Evolutionary conservation across 2,113 vertebrate genomes (phyloP).

Genomic region (Orcinus orca): DNA sequence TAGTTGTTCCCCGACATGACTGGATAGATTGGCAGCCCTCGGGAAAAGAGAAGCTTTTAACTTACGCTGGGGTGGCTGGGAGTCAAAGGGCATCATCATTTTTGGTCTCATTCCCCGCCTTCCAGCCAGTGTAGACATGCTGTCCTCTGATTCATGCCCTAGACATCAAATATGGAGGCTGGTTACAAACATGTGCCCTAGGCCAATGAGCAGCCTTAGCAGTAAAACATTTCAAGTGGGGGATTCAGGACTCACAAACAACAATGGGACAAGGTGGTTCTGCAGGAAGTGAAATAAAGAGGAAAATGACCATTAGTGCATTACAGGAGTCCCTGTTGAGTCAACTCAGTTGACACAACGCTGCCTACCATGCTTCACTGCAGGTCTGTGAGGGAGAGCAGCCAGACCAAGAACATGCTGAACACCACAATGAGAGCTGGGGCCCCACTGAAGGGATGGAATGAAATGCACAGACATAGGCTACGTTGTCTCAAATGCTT

Average conservation of each 20-base stretch:
- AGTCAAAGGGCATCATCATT: constrained; percentile 99
- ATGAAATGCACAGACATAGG: neutral
- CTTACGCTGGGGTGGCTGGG: constrained; percentile 99
- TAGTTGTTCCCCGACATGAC: neutral
- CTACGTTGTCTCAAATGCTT: neutral
- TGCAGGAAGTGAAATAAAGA: neutral
- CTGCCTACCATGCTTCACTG: neutral
- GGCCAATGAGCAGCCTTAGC: neutral
- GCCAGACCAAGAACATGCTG: neutral
- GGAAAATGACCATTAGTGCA: neutral
- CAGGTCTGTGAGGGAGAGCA: neutral
- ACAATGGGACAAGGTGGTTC: neutral
- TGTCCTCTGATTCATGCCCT: constrained; percentile 98
- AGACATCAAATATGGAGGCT: constrained; percentile 74
- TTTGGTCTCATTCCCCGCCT: constrained; percentile 98
- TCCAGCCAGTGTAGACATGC: constrained; percentile 96
- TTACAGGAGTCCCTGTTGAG: neutral
- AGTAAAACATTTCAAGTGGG: neutral
- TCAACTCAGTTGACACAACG: accelerated
- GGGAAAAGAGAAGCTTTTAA: constrained; percentile 65
- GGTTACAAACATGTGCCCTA: neutral
- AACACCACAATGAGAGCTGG: neutral
- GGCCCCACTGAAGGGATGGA: neutral
- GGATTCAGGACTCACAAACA: neutral
- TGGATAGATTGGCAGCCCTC: neutral